Evolutionary conservation across 2,888 invertebrate species (phyloP), one percentile per base, ranked within the genome.

Genomic region (Serrognathus titanus): DNA sequence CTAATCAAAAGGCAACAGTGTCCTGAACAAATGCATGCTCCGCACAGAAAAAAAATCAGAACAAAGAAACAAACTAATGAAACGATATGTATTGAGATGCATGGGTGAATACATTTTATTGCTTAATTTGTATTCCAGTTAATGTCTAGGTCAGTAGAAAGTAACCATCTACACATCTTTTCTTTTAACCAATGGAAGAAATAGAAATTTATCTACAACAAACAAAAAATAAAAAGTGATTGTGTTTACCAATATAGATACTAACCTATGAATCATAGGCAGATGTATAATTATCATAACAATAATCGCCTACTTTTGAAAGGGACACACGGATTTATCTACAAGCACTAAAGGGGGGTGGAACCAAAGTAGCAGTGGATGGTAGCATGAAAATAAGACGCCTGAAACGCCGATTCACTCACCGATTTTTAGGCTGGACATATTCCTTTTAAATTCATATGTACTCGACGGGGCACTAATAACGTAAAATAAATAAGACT

Each of bases 371-470:
- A 45, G 37, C 45, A 45, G 43, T 10, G 20, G 36, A 35, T 16
- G 24, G 24, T 31, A 31, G 24, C 24, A 31, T 31, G 24, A 31
- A 31, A 31, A 7, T 31, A 31, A 31, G 24, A 31, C 39, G 39
- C 12, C 9, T 35, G 11, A 54, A 31, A 13, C 43, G 45, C 40
- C 46, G 43, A 41, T 58, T 51, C 48, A 73, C 81, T 81, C 79
- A 83, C 83, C 82, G 73, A 81, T 81, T 80, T 82, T 83, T 80
- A 83, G 77, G 78, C 82, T 83, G 78, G 82, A 82, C 83, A 83
- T 83, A 80, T 80, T 82, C 79, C 76, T 73, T 74, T 75, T 77
- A 77, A 75, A 75, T 67, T 67, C 74, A 74, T 73, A 67, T 53
- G 52, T 57, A 60, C 65, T 57, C 60, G 51, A 61, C 51, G 55